Evolutionary conservation across 2,797 vertebrate species (phyloP).

Genomic region (Moxostoma hubbsi): DNA sequence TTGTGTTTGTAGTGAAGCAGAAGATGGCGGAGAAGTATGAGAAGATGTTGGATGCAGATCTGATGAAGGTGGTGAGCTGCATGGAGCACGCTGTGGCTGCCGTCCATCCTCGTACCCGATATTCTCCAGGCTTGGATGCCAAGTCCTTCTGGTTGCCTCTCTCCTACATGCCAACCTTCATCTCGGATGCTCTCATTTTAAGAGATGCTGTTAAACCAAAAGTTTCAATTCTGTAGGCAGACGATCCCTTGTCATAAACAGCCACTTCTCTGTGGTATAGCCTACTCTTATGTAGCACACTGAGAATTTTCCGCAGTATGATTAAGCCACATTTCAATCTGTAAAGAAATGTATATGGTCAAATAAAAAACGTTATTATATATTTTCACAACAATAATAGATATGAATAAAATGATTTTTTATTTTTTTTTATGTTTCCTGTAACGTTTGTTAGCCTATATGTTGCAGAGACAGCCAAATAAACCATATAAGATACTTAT

Average conservation of each 20-base stretch:
- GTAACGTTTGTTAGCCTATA: too few species aligned
- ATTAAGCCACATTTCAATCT: not conserved
- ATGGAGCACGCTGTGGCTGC: conserved; percentile 82
- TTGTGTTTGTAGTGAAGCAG: conserved; percentile 9
- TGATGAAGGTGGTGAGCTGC: conserved; percentile 71
- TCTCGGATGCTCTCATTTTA: conserved; percentile 73
- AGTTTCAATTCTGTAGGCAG: conserved; percentile 46
- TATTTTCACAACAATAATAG: not conserved
- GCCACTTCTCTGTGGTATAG: too few species aligned
- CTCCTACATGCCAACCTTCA: conserved; percentile 77
- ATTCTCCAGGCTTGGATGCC: conserved; percentile 80
- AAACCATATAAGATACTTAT: too few species aligned
- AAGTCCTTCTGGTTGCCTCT: conserved; percentile 80
- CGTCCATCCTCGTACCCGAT: conserved; percentile 75
- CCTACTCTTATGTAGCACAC: too few species aligned
- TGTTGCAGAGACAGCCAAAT: too few species aligned
- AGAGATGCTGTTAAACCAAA: conserved; percentile 51
- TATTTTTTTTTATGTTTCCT: not conserved
- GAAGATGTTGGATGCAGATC: conserved; percentile 59
- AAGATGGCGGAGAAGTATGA: conserved; percentile 18
- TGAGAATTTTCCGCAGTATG: not conserved
- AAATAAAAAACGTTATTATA: not conserved
- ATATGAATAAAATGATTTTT: not conserved
- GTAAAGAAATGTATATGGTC: not conserved
- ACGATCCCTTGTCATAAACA: too few species aligned